Evolutionary conservation across 1,140 invertebrate genomes (phyloP), one percentile per base, ranked within the genome.

Genomic region (Pseudomyrmex dendroicus): DNA sequence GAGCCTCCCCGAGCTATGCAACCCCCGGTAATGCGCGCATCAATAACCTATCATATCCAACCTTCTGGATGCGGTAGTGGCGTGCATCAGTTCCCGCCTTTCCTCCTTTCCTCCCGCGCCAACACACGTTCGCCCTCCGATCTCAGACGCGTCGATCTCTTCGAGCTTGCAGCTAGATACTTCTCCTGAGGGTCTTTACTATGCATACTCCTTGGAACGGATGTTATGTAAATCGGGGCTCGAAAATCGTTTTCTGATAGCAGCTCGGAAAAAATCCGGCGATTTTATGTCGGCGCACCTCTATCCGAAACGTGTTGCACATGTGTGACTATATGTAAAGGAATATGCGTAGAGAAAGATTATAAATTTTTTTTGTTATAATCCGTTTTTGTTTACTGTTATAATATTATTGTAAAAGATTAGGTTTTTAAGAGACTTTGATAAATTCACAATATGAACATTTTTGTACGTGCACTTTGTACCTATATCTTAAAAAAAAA

Each of bases 41-140:
- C 92, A 92, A 93, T 93, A 93, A 92, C 90, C 92, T 91, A 93
- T 92, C 92, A 91, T 90, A 92, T 89, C 87, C 80, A 89, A 73
- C 87, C 76, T 78, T 77, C 84, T 82, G 82, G 77, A 85, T 80
- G 68, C 85, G 67, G 73, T 80, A 25, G 82, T 70, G 64, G 83
- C 77, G 83, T 82, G 63, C 63, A 67, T 78, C 73, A 78, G 54
- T 13, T 48, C 70, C 50, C 46, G 13, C 54, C 48, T 44, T 22
- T 7, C 35, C 4, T 46, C 57, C 35, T 10, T 1, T 13, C 20
- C 2, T 20, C 50, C 4, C 46, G 12, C 66, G 15, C 50, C 57
- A 50, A 62, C 48, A 73, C 59, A 73, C 59, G 70, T 70, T 80
- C 82, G 64, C 62, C 15, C 66, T 66, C 25, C 66, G 57, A 70